These are phyloP conservation scores for Micrasema longulum DNA, from an alignment of 1,140 invertebrate species.

Conservation along the genomic window DNA sequence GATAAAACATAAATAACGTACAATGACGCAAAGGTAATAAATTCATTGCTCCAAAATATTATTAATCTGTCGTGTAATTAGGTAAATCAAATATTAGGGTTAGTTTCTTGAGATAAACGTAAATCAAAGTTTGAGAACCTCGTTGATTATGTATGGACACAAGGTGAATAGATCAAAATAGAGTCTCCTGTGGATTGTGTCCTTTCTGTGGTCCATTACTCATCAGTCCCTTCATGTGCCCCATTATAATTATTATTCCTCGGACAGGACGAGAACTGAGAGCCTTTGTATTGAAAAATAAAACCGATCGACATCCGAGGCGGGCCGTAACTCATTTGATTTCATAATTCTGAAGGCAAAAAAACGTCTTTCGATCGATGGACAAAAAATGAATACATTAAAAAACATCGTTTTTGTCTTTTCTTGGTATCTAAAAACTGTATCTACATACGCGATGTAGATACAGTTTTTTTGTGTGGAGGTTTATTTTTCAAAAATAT, in stretches of 20 bases:
- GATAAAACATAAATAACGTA: too few relatives aligned
- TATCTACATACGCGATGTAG: too few relatives aligned
- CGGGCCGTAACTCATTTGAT: constrained; percentile 25
- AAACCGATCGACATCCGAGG: constrained; percentile 9
- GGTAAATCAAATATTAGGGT: too few relatives aligned
- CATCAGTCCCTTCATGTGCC: constrained; percentile 16
- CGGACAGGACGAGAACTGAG: constrained; percentile 3
- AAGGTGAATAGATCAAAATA: constrained; percentile 28
- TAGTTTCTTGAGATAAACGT: too few relatives aligned
- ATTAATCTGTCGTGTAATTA: too few relatives aligned
- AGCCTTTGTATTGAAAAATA: constrained; percentile 30
- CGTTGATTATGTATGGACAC: background rate
- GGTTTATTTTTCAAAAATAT: too few relatives aligned
- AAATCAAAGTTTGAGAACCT: background rate
- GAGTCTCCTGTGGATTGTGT: constrained; percentile 32
- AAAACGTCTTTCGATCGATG: too few relatives aligned
- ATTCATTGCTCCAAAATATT: too few relatives aligned
- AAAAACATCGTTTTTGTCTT: background rate
- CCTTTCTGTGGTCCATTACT: constrained; percentile 32
- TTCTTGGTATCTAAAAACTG: background rate
- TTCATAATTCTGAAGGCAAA: background rate
- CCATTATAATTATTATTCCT: constrained; percentile 20
- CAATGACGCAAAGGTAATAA: too few relatives aligned
- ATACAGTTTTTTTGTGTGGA: too few relatives aligned
- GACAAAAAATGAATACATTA: too few relatives aligned